Evolutionary conservation across 2,888 invertebrate species (phyloP), one percentile per base, ranked within the genome.

Genomic region (Catonia carolina): DNA sequence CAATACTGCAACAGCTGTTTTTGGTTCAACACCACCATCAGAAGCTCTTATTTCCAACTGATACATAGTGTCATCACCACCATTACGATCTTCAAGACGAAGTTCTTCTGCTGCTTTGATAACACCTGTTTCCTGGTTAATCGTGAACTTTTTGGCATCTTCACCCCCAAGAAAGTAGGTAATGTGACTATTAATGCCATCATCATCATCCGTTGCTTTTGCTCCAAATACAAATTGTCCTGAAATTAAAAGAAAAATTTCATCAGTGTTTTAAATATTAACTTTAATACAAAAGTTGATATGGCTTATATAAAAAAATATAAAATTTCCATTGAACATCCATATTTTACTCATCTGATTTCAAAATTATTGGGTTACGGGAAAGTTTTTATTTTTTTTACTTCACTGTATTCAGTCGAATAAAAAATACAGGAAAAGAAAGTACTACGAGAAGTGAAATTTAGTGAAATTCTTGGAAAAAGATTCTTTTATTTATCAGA

Each of bases 201-300:
- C 80, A 71, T 96, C 96, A 59, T 79, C 78, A 71, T 96, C 96
- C 5, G 78, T 77, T 0, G 95, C 95, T 70, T 85, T 86, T 0
- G 90, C 89, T 7, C 95, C 95, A 69, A 92, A 89, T 20, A 96
- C 89, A 74, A 95, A 96, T 67, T 91, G 74, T 47, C 78, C 81
- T 73, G 63, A 53, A 66, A 62, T 50, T 31, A 56, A 57, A 48
- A 60, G 33, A 41, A 35, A 45, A 51, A 48, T 37, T n/a, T n/a
- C n/a, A n/a, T n/a, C n/a, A n/a, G n/a, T n/a, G n/a, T n/a, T n/a
- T n/a, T n/a, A n/a, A n/a, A n/a, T n/a, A n/a, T n/a, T n/a, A n/a
- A n/a, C n/a, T n/a, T n/a, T n/a, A n/a, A n/a, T n/a, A n/a, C n/a
- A n/a, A n/a, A n/a, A n/a, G n/a, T n/a, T n/a, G n/a, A n/a, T n/a